Percentiles rank a stretch among this genome's conserved stretches.
Conservation (phyloP, 2,888 invertebrate genomes). For the Ichneumoninae sp. region DNA sequence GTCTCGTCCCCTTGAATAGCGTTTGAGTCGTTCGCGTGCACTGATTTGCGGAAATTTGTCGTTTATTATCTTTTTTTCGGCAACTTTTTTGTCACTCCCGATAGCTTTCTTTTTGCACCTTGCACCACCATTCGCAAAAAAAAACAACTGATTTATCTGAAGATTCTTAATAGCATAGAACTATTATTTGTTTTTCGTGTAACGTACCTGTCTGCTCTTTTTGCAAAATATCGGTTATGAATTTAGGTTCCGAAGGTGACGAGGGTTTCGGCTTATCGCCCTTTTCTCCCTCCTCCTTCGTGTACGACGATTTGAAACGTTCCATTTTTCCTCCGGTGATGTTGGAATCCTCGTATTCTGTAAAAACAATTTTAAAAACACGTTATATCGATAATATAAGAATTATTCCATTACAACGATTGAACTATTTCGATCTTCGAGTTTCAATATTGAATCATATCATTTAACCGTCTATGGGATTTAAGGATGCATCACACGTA, state of each 20-base stretch:
- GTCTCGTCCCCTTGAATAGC: conserved; percentile 72
- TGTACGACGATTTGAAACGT: conserved; percentile 76
- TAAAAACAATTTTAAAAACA: conserved; percentile 30
- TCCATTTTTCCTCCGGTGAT: conserved; percentile 81
- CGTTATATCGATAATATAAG: neutral
- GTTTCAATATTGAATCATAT: neutral
- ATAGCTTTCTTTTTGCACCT: conserved; percentile 74
- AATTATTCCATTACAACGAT: neutral
- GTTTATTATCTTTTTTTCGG: neutral
- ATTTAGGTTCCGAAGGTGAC: conserved; percentile 80
- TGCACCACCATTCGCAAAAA: conserved; percentile 65
- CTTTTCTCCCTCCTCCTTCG: conserved; percentile 80
- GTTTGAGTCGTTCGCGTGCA: conserved; percentile 48
- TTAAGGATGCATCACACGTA: too few relatives aligned
- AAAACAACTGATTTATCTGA: conserved; percentile 15
- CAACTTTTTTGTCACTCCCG: conserved; percentile 24
- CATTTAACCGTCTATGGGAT: too few relatives aligned
- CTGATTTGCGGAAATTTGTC: conserved; percentile 32
- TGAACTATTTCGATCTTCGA: neutral
- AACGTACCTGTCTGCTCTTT: conserved; percentile 81
- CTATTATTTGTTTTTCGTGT: conserved; percentile 28
- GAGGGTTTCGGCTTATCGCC: conserved; percentile 80
- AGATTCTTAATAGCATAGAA: conserved; percentile 33
- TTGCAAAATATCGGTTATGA: conserved; percentile 80
- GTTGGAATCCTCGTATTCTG: conserved; percentile 81